These are phyloP conservation scores for Nemoura dubitans DNA, from an alignment of 2,888 invertebrate genomes.

Conservation along the genomic window DNA sequence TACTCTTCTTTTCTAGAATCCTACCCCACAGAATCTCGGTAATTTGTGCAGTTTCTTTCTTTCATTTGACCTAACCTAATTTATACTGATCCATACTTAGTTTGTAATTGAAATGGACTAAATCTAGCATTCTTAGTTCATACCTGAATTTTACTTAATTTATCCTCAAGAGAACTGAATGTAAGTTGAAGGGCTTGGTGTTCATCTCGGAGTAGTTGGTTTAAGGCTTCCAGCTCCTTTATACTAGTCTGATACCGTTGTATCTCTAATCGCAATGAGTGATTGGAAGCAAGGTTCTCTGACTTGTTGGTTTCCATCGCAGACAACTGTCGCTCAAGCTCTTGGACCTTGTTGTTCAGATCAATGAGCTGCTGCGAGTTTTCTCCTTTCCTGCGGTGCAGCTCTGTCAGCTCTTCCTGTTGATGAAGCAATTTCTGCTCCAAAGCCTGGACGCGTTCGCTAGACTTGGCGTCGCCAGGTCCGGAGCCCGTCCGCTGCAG, in stretches of 20 bases:
- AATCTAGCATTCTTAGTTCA: constrained; percentile 37
- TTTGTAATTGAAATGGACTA: no score
- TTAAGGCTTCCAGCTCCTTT: constrained; percentile 80
- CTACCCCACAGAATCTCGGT: no score
- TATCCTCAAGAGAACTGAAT: constrained; percentile 88
- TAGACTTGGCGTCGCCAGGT: constrained; percentile 56
- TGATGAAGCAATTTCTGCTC: constrained; percentile 87
- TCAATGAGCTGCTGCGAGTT: constrained; percentile 94
- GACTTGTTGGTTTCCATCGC: constrained; percentile 77
- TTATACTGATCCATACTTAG: no score
- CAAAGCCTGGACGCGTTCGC: constrained; percentile 74
- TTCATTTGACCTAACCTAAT: no score
- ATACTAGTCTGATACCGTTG: constrained; percentile 76
- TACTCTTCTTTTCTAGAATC: no score
- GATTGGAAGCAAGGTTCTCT: constrained; percentile 73
- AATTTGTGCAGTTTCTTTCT: no score
- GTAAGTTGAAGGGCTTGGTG: constrained; percentile 93
- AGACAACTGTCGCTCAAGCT: constrained; percentile 80
- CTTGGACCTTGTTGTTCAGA: constrained; percentile 84
- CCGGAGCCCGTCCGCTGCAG: constrained; percentile 57
- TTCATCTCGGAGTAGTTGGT: constrained; percentile 91
- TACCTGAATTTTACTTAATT: constrained; percentile 83
- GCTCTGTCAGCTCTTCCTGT: constrained; percentile 91
- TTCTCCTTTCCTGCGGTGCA: constrained; percentile 90
- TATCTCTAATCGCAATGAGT: constrained; percentile 76